Evolutionary conservation across 2,113 vertebrate genomes (phyloP), one percentile per base, ranked within the genome.

Genomic region (Labeo catla): DNA sequence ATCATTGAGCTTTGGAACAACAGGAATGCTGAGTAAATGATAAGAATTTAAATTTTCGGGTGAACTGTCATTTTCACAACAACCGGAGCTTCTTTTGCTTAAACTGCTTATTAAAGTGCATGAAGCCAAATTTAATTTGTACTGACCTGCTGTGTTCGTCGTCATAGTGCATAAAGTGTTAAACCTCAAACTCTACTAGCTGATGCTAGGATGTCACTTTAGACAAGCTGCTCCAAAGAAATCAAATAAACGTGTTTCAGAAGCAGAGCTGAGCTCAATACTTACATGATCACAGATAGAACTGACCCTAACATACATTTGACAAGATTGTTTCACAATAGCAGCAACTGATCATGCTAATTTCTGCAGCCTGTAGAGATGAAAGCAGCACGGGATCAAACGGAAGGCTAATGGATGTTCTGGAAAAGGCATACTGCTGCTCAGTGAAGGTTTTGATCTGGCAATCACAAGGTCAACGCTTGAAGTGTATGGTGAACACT

Each of bases 341-440:
- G 80, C 45, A 52, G 12, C 7, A n/a, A 47, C n/a, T 66, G 47
- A 23, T 70, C 57, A 76, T 68, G 23, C 76, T 73, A 36, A 73
- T 79, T 57, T 52, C 21, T 76, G 52, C 21, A 57, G 52, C 45
- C 11, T 85, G 57, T 11, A 34, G 34, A 87, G 59, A 85, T 76
- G 11, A 50, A 79, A 87, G 76, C 34, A 50, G 54, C 39, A n/a
- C 23, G 23, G 70, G 39, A 81, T 72, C 54, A 72, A 78, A 84
- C 54, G 16, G 28, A 45, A 72, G 52, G 8, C 65, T 49, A 76
- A 49, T 47, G n/a, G 63, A 43, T 34, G 21, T 76, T 54, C 72
- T 36, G 61, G 28, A 76, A 43, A 76, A 86, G 61, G 52, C 6
- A 6, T 36, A 77, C 28, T 59, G 73, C 12, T 16, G 10, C 16